Evolutionary conservation across 2,888 invertebrate genomes (phyloP).

Genomic region (Pammene aurita): DNA sequence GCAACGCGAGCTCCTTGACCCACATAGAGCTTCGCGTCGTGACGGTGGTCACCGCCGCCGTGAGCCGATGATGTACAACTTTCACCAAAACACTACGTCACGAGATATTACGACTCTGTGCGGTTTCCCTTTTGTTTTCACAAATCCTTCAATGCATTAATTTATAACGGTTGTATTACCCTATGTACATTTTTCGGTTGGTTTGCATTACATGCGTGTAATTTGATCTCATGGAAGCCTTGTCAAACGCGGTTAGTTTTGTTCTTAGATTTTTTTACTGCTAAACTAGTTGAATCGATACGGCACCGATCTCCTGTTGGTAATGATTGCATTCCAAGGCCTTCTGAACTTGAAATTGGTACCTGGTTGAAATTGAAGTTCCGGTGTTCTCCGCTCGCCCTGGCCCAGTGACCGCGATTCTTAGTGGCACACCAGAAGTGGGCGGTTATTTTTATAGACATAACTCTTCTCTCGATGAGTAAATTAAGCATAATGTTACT

Average conservation of each 20-base stretch:
- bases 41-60: constrained; percentile 65
- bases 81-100: constrained; percentile 72
- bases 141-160: constrained; percentile 37
- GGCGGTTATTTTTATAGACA: constrained; percentile 62
- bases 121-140: constrained; percentile 55
- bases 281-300: constrained; percentile 13
- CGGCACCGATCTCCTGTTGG: constrained; percentile 1
- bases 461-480: constrained; percentile 47
- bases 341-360: constrained; percentile 55
- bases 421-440: constrained; percentile 65
- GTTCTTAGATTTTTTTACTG: background rate
- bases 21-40: constrained; percentile 62
- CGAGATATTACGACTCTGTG: constrained; percentile 49
- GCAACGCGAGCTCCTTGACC: constrained; percentile 75
- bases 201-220: constrained; percentile 6
- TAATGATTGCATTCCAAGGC: constrained; percentile 58
- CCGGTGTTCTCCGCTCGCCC: constrained; percentile 73
- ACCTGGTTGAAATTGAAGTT: constrained; percentile 60
- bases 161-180: constrained; percentile 27
- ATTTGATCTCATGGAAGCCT: constrained; percentile 8
- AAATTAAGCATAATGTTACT: constrained; percentile 31
- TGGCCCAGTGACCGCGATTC: constrained; percentile 78
- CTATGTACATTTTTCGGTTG: constrained; percentile 32
- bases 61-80: constrained; percentile 71
- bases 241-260: constrained; percentile 12